A percentile compares a stretch with the other conserved stretches of the same genome.
phyloP scores from a whole-genome alignment of 2,113 vertebrate species.

The Mormyrus iriodes region DNA sequence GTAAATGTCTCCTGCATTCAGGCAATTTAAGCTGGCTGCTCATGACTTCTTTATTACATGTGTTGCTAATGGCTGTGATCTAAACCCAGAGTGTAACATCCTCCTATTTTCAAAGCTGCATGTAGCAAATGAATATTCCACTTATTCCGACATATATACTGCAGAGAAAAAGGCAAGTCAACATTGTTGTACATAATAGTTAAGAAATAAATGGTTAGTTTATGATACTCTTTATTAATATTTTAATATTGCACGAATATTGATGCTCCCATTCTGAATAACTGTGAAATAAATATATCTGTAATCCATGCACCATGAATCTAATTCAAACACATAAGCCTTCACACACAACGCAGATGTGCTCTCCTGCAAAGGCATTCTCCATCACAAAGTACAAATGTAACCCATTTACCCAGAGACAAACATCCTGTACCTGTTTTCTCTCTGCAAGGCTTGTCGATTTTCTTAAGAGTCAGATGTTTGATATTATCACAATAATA shows the following conservation, averaged over 20 bases:
- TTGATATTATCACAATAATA: background rate
- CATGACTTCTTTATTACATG: background rate
- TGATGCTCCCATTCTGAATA: background rate
- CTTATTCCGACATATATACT: background rate
- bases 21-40: background rate
- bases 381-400: background rate
- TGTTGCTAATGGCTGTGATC: background rate
- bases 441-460: background rate
- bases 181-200: background rate
- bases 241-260: background rate
- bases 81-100: background rate
- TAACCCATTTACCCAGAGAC: background rate
- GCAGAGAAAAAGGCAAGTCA: background rate
- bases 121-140: background rate
- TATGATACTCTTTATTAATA: background rate
- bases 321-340: background rate
- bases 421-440: background rate
- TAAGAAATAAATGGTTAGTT: background rate
- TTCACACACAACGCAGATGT: background rate
- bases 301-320: background rate
- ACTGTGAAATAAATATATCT: background rate
- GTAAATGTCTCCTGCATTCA: background rate
- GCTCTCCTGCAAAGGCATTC: background rate
- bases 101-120: background rate
- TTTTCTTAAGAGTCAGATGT: background rate